Evolutionary conservation across 2,888 invertebrate genomes (phyloP).

Genomic region (Andrena haemorrhoa): DNA sequence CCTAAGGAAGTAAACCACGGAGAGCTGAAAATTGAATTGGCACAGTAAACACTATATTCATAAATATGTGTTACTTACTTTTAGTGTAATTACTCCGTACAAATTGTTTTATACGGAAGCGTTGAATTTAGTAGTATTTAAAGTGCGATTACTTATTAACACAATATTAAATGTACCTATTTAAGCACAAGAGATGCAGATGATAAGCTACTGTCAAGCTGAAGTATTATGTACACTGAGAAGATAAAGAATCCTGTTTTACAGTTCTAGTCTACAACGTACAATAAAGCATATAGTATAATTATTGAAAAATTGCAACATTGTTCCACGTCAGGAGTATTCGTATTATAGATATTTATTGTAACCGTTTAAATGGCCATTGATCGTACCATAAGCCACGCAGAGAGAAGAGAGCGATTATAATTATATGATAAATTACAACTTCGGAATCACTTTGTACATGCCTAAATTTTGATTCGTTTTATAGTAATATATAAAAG

Average conservation of each 20-base stretch:
- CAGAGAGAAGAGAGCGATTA: conserved; percentile 2
- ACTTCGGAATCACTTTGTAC: conserved; percentile 12
- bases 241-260: conserved; percentile 37
- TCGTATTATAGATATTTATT: conserved; percentile 16
- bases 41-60: conserved; percentile 29
- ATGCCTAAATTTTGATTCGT: conserved; percentile 18
- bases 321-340: conserved; percentile 13
- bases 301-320: conserved; percentile 27
- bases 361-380: conserved; percentile 9
- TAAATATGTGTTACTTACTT: conserved; percentile 31
- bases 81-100: conserved; percentile 10
- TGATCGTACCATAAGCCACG: neutral
- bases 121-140: conserved; percentile 42
- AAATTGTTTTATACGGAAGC: conserved; percentile 26
- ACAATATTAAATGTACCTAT: conserved; percentile 31
- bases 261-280: conserved; percentile 47
- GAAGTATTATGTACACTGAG: conserved; percentile 35
- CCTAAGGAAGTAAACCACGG: conserved; percentile 18
- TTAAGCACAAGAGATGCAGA: conserved; percentile 14
- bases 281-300: conserved; percentile 28
- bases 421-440: neutral
- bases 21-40: conserved; percentile 18
- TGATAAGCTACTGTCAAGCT: conserved; percentile 28
- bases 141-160: conserved; percentile 41
- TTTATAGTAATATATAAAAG: conserved; percentile 9